phyloP scores from a whole-genome alignment of 2,113 vertebrate species.

The Butastur rufipennis region DNA sequence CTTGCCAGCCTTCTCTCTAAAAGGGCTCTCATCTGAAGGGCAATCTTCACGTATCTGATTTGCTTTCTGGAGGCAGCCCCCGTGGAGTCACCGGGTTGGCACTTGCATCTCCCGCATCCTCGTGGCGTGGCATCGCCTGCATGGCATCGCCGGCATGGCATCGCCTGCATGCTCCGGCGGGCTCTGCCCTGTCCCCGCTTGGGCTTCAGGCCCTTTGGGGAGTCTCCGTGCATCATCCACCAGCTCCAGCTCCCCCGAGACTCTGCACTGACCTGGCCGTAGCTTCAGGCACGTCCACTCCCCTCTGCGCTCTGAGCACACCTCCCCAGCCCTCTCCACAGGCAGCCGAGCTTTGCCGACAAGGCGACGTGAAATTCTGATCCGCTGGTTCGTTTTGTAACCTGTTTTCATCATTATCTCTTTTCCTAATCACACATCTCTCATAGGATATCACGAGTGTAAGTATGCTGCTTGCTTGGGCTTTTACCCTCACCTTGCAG shows the following conservation, averaged over 20 bases:
- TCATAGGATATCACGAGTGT: conserved; percentile 75
- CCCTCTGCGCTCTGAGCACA: neutral
- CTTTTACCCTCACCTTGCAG: conserved; percentile 44
- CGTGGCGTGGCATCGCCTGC: neutral
- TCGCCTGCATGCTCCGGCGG: rapidly evolving
- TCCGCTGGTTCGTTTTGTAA: neutral
- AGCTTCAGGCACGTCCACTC: neutral
- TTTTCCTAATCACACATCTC: conserved; percentile 43
- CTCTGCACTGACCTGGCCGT: rapidly evolving
- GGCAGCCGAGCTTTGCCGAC: neutral
- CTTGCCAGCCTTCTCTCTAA: neutral
- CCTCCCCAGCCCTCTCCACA: neutral
- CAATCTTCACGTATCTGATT: rapidly evolving
- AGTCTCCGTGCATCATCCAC: neutral
- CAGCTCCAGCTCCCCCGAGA: neutral
- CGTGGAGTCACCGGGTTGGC: neutral
- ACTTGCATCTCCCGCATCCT: neutral
- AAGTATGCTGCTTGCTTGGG: conserved; percentile 63
- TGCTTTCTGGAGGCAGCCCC: neutral
- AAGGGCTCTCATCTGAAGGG: neutral
- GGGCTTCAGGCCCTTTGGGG: neutral
- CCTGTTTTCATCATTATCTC: conserved; percentile 55
- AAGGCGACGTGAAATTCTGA: neutral
- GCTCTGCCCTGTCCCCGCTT: neutral
- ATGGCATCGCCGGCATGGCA: neutral